A percentile compares a stretch with the other conserved stretches of the same genome.
These are phyloP conservation scores for Sinocyclocheilus anshuiensis DNA, from an alignment of 2,113 vertebrate genomes.

Conservation along the genomic window DNA sequence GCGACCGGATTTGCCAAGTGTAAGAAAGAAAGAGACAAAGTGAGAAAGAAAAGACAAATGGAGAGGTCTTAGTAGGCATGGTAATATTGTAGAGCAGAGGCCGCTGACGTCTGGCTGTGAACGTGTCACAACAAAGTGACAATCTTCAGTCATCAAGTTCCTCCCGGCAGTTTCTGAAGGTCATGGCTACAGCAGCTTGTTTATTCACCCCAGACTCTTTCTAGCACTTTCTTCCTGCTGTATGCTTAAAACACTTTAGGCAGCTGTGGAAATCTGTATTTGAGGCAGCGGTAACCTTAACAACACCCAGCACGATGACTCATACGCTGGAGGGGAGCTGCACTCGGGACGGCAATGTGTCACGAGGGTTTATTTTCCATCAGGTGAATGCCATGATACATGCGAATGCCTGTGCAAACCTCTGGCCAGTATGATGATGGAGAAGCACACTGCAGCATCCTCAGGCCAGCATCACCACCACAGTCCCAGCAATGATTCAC, in stretches of 20 bases:
- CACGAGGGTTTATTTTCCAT: constrained; percentile 29
- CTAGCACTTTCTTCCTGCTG: neutral
- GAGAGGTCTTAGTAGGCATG: neutral
- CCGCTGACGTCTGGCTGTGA: neutral
- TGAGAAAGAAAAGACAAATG: constrained; percentile 44
- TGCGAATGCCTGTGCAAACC: constrained; percentile 30
- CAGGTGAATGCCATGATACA: constrained; percentile 49
- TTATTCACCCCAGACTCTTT: constrained; percentile 8
- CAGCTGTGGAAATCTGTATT: constrained; percentile 16
- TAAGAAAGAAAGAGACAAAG: constrained; percentile 48
- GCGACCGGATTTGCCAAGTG: constrained; percentile 53
- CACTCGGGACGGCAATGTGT: neutral
- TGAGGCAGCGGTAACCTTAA: constrained; percentile 15
- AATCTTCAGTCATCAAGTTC: constrained; percentile 8
- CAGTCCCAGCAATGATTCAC: constrained; percentile 1
- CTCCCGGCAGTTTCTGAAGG: constrained; percentile 31
- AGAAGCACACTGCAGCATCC: constrained; percentile 21
- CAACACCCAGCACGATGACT: neutral
- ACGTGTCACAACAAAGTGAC: constrained; percentile 21
- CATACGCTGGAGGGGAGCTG: neutral
- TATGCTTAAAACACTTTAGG: neutral
- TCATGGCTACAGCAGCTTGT: neutral
- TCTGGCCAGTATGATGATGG: constrained; percentile 3
- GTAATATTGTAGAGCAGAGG: neutral
- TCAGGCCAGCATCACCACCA: neutral